phyloP scores from a whole-genome alignment of 1,140 invertebrate species.

The Rhizoglyphus robini region DNA sequence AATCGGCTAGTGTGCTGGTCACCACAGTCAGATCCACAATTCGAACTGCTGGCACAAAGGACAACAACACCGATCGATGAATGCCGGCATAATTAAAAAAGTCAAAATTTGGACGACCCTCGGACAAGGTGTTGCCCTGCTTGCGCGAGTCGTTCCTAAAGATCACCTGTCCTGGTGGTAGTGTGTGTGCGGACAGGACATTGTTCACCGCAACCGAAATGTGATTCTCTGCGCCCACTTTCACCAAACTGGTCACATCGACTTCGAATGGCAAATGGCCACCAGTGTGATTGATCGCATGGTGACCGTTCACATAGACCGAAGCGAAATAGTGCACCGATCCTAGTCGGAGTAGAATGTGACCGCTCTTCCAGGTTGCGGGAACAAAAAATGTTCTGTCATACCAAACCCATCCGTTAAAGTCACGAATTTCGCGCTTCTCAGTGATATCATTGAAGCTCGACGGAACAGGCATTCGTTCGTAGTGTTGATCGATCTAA shows the following conservation, averaged over 20 bases:
- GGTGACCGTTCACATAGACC: too few relatives aligned
- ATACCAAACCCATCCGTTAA: conserved; percentile 59
- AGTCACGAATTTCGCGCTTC: too few relatives aligned
- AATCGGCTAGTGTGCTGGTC: conserved; percentile 44
- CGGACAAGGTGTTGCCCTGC: conserved; percentile 46
- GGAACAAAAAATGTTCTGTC: conserved; percentile 64
- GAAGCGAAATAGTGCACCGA: conserved; percentile 72
- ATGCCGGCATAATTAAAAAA: too few relatives aligned
- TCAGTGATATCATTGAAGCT: too few relatives aligned
- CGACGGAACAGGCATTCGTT: too few relatives aligned
- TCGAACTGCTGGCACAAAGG: conserved; percentile 65
- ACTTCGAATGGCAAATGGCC: too few relatives aligned
- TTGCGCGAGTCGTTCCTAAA: conserved; percentile 30
- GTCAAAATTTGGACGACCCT: conserved; percentile 75
- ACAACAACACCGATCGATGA: conserved; percentile 86
- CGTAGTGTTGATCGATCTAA: too few relatives aligned
- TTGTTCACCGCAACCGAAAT: conserved; percentile 91
- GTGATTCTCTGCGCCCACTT: conserved; percentile 50
- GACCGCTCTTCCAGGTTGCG: conserved; percentile 38
- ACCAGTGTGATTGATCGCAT: too few relatives aligned
- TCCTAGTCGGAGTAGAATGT: conserved; percentile 69
- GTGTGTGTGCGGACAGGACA: conserved; percentile 60
- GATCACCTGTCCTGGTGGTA: conserved; percentile 55
- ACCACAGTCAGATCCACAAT: conserved; percentile 69
- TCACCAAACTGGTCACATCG: conserved; percentile 36